phyloP scores from a whole-genome alignment of 2,797 vertebrate species.

The Meriones psammophilus region DNA sequence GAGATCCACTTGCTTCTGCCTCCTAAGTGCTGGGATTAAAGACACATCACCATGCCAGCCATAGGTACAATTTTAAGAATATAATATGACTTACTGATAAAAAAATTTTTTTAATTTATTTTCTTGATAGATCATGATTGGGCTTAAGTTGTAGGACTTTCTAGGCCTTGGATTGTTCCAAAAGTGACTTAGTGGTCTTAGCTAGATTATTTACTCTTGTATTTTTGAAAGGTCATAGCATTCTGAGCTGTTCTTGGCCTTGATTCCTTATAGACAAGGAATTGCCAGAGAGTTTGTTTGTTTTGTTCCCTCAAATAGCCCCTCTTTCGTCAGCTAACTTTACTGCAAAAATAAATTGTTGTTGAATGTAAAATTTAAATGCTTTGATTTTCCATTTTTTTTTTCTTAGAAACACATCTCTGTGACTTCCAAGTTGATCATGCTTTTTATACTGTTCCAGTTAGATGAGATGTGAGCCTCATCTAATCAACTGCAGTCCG shows the following conservation, averaged over 20 bases:
- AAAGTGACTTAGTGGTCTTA: slow-evolving; percentile 43
- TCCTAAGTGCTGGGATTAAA: background rate
- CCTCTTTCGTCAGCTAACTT: background rate
- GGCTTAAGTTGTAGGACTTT: background rate
- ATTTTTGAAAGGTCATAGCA: slow-evolving; percentile 63
- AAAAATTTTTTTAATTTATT: background rate
- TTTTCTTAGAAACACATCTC: background rate
- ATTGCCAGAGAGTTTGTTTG: slow-evolving; percentile 45
- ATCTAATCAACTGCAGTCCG: background rate
- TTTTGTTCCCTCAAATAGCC: slow-evolving; percentile 48
- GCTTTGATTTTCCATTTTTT: background rate
- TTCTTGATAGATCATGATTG: background rate
- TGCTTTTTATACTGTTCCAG: slow-evolving; percentile 31
- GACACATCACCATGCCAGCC: background rate
- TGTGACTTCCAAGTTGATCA: background rate
- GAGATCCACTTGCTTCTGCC: background rate
- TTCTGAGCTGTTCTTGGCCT: slow-evolving; percentile 52
- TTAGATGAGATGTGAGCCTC: background rate
- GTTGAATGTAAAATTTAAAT: slow-evolving; percentile 36
- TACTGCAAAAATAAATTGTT: slow-evolving; percentile 59
- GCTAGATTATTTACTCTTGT: slow-evolving; percentile 51
- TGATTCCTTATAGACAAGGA: slow-evolving; percentile 48
- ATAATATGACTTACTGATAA: background rate
- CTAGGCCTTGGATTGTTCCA: slow-evolving; percentile 52
- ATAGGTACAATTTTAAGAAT: background rate